These are phyloP conservation scores for Hirtodrosophila duncani DNA, from an alignment of 2,888 invertebrate species.

Conservation along the genomic window DNA sequence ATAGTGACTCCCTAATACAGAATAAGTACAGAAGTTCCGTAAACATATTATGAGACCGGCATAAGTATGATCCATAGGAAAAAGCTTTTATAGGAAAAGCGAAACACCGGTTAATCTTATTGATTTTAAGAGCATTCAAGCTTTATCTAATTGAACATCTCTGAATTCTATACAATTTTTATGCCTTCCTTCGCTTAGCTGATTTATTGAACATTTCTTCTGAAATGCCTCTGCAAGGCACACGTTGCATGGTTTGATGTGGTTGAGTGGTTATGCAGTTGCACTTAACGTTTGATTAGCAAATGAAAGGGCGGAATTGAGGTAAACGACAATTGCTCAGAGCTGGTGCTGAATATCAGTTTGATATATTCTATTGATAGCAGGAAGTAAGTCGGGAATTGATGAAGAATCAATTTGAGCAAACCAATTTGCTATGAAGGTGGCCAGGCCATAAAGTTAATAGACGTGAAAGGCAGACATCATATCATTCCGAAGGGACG, in stretches of 20 bases:
- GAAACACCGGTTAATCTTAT: too few relatives aligned
- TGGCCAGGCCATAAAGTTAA: background rate
- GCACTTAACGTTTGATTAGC: constrained; percentile 45
- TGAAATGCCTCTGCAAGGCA: constrained; percentile 19
- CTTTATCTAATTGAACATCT: background rate
- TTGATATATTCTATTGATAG: too few relatives aligned
- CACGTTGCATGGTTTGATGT: constrained; percentile 20
- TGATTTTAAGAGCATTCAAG: background rate
- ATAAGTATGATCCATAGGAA: too few relatives aligned
- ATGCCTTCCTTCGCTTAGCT: constrained; percentile 5
- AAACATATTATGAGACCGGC: too few relatives aligned
- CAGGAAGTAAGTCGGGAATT: too few relatives aligned
- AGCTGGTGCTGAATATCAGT: too few relatives aligned
- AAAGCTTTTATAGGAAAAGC: too few relatives aligned
- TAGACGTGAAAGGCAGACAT: too few relatives aligned
- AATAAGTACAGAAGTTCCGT: too few relatives aligned
- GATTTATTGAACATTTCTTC: constrained; percentile 44
- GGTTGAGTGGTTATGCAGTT: constrained; percentile 37
- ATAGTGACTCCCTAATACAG: too few relatives aligned
- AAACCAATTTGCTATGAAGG: background rate
- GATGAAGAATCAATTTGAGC: constrained; percentile 10
- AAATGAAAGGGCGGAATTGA: constrained; percentile 33
- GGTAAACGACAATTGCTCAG: constrained; percentile 28
- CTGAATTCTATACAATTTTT: background rate
- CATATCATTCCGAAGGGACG: too few relatives aligned